Evolutionary conservation across 1,140 invertebrate genomes (phyloP).

Genomic region (Lepidostoma basale): DNA sequence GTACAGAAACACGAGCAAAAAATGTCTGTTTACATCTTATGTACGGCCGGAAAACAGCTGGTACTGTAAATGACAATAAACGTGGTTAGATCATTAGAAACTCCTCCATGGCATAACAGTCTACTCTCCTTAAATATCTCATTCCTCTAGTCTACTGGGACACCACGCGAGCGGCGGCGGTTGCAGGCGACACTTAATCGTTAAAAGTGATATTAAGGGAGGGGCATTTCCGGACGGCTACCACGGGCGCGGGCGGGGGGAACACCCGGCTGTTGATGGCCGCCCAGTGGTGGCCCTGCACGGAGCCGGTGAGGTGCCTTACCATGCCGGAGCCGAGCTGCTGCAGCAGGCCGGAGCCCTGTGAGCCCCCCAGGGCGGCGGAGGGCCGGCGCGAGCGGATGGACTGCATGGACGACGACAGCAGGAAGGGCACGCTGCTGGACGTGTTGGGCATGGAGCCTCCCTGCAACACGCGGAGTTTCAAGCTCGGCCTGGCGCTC

Average conservation of each 20-base stretch:
- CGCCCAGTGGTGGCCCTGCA: constrained; percentile 64
- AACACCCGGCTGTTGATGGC: constrained; percentile 68
- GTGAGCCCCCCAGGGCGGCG: constrained; percentile 67
- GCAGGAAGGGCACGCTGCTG: constrained; percentile 82
- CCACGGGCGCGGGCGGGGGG: constrained; percentile 71
- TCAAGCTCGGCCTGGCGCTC: neutral
- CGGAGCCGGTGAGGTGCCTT: constrained; percentile 75
- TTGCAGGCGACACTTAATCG: constrained; percentile 47
- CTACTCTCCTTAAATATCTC: constrained; percentile 31
- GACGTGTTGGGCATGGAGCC: constrained; percentile 87
- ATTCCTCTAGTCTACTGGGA: constrained; percentile 31
- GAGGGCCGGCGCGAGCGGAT: constrained; percentile 80
- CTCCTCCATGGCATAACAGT: constrained; percentile 15
- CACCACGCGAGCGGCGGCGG: neutral
- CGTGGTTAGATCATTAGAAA: constrained; percentile 31
- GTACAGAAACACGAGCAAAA: constrained; percentile 23
- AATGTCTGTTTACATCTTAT: constrained; percentile 53
- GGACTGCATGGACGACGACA: constrained; percentile 82
- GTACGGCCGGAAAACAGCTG: constrained; percentile 74
- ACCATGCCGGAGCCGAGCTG: constrained; percentile 86
- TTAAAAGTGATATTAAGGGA: constrained; percentile 70
- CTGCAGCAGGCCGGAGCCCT: constrained; percentile 77
- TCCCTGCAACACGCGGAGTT: constrained; percentile 62
- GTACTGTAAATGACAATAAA: constrained; percentile 71
- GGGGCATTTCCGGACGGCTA: constrained; percentile 78